A percentile compares a stretch with the other conserved stretches of the same genome.
These are phyloP conservation scores for Notamacropus eugenii DNA, from an alignment of 2,797 vertebrate genomes.

Conservation along the genomic window DNA sequence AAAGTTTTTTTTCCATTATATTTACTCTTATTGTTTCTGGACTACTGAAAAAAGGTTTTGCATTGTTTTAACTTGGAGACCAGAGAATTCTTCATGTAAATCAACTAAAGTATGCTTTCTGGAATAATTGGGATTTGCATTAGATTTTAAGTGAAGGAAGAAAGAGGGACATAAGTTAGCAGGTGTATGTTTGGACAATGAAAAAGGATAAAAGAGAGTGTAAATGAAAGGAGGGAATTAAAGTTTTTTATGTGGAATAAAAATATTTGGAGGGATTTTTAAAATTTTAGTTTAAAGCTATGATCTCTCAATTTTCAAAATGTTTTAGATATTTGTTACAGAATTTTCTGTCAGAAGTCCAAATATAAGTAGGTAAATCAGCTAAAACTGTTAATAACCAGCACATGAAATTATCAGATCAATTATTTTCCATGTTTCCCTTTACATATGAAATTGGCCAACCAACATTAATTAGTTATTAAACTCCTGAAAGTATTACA, in stretches of 20 bases:
- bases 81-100: not conserved
- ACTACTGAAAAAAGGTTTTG: not conserved
- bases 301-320: not conserved
- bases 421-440: slow-evolving; percentile 29
- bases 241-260: not conserved
- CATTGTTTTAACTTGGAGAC: not conserved
- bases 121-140: not conserved
- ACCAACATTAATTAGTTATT: not conserved
- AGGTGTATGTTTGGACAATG: not conserved
- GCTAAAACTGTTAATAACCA: slow-evolving; percentile 42
- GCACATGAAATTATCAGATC: slow-evolving; percentile 24
- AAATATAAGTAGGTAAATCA: not conserved
- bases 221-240: slow-evolving; percentile 32
- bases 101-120: not conserved
- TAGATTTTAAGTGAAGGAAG: not conserved
- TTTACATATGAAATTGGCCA: slow-evolving; percentile 4
- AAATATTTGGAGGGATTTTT: slow-evolving; percentile 44
- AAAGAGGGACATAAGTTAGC: not conserved
- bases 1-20: not conserved
- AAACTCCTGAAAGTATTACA: slow-evolving; percentile 32
- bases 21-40: not conserved
- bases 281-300: slow-evolving; percentile 26
- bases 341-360: not conserved
- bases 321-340: not conserved
- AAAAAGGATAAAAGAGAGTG: slow-evolving; percentile 33